phyloP scores from a whole-genome alignment of 2,888 invertebrate species.

The Macrosiphum euphorbiae region DNA sequence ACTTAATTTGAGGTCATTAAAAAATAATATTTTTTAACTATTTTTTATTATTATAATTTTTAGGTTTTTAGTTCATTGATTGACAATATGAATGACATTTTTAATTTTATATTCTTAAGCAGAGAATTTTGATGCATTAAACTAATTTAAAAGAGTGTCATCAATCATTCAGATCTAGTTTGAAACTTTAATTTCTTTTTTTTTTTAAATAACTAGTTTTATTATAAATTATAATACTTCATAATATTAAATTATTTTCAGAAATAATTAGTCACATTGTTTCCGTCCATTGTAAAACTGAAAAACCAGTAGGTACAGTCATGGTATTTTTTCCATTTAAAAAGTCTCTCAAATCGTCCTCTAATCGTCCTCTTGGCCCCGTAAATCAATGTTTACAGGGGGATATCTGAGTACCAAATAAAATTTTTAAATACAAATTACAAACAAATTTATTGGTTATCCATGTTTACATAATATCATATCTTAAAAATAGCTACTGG shows the following conservation, averaged over 20 bases:
- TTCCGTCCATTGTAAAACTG: not conserved
- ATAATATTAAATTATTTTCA: not conserved
- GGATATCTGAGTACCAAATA: not conserved
- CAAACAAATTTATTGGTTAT: not conserved
- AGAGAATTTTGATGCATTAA: not conserved
- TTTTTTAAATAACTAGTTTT: not conserved
- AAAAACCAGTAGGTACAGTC: not conserved
- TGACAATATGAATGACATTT: not conserved
- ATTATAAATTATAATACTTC: not conserved
- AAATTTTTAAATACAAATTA: not conserved
- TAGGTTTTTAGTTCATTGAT: not conserved
- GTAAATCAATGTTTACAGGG: not conserved
- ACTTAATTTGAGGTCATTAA: not conserved
- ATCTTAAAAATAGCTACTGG: not conserved
- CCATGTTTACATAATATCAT: not conserved
- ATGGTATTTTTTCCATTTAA: not conserved
- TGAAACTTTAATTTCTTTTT: not conserved
- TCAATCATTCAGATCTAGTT: not conserved
- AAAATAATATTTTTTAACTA: not conserved
- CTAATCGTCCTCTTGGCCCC: not conserved
- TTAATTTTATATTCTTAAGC: not conserved
- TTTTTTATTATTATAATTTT: not conserved
- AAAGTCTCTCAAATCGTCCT: no score
- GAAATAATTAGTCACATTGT: conserved; percentile 7
- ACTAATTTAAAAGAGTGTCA: not conserved